These are phyloP conservation scores for Caenorhabditis sp. DNA, from an alignment of 2,888 invertebrate genomes.

Conservation along the genomic window DNA sequence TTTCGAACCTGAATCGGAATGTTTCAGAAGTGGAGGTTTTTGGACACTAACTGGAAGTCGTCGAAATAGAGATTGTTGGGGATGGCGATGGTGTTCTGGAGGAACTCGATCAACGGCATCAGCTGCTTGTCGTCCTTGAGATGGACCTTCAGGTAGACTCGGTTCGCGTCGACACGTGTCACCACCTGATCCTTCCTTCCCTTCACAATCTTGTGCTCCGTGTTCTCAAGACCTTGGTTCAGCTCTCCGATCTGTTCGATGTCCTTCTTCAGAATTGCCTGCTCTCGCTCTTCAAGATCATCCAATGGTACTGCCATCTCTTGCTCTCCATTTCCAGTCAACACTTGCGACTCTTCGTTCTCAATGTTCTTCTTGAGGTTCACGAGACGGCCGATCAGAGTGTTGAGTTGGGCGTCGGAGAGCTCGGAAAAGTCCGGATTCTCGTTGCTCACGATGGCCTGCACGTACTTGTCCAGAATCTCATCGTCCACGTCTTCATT, in stretches of 20 bases:
- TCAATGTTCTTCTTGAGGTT: constrained; percentile 39
- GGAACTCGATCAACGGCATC: constrained; percentile 74
- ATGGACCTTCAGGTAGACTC: constrained; percentile 76
- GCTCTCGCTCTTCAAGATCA: constrained; percentile 52
- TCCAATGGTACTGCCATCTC: constrained; percentile 67
- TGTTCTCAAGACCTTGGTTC: constrained; percentile 73
- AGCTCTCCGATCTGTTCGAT: constrained; percentile 73
- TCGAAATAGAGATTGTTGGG: constrained; percentile 78
- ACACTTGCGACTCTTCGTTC: constrained; percentile 22
- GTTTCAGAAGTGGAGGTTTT: too few species aligned
- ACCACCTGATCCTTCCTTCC: constrained; percentile 68
- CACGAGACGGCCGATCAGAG: constrained; percentile 43
- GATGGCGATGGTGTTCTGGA: constrained; percentile 75
- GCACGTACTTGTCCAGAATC: constrained; percentile 57
- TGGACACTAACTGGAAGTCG: constrained; percentile 73
- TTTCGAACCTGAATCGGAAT: constrained; percentile 60
- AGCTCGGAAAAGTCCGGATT: constrained; percentile 58
- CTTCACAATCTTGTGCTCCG: constrained; percentile 78
- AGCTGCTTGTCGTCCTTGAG: constrained; percentile 72
- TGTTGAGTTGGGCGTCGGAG: constrained; percentile 58
- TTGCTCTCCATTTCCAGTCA: constrained; percentile 60
- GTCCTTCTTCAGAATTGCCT: constrained; percentile 75
- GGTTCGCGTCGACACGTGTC: constrained; percentile 76
- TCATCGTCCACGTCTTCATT: constrained; percentile 40
- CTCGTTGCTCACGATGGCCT: constrained; percentile 57